Conservation (phyloP, 1,140 invertebrate genomes). For the Lordiphosa clarofinis region DNA sequence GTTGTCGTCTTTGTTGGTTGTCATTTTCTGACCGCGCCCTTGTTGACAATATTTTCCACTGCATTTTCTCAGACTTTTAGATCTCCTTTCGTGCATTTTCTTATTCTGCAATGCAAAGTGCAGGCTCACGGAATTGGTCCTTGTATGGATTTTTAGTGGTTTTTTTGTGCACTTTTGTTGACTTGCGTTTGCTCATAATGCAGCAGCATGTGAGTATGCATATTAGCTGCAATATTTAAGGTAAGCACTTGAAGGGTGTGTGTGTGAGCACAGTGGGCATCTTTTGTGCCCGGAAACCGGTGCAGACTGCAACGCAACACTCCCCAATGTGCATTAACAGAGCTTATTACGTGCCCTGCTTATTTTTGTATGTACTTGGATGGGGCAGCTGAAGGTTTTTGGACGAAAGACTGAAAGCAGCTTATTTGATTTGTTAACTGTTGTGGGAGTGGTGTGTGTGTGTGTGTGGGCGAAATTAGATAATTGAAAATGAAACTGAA, state of each 20-base stretch:
- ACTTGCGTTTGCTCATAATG: slow-evolving; percentile 13
- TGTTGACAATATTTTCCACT: slow-evolving; percentile 55
- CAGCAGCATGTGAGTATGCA: slow-evolving; percentile 22
- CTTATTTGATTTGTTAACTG: slow-evolving; percentile 46
- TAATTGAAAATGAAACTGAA: slow-evolving; percentile 38
- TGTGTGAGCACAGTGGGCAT: slow-evolving; percentile 38
- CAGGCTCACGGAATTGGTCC: slow-evolving; percentile 31
- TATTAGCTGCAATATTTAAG: slow-evolving; percentile 43
- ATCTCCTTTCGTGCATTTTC: background rate
- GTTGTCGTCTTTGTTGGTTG: slow-evolving; percentile 20
- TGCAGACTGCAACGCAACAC: background rate
- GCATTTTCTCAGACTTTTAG: slow-evolving; percentile 30
- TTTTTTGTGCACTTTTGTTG: slow-evolving; percentile 45
- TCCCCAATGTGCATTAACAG: slow-evolving; percentile 1
- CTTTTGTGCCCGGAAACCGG: background rate
- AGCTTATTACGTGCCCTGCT: slow-evolving; percentile 4
- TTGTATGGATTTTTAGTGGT: slow-evolving; percentile 32
- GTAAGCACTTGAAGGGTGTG: slow-evolving; percentile 2
- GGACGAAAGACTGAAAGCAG: slow-evolving; percentile 5
- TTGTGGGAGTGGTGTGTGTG: slow-evolving; percentile 36
- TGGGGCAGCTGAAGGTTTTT: no score
- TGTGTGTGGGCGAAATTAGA: slow-evolving; percentile 26
- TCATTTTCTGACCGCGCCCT: slow-evolving; percentile 61
- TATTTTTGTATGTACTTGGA: no score
- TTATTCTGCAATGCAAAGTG: slow-evolving; percentile 37